Base-by-base conservation (phyloP, 2,113 vertebrate species). In the Hippocampus guttulatus region DNA sequence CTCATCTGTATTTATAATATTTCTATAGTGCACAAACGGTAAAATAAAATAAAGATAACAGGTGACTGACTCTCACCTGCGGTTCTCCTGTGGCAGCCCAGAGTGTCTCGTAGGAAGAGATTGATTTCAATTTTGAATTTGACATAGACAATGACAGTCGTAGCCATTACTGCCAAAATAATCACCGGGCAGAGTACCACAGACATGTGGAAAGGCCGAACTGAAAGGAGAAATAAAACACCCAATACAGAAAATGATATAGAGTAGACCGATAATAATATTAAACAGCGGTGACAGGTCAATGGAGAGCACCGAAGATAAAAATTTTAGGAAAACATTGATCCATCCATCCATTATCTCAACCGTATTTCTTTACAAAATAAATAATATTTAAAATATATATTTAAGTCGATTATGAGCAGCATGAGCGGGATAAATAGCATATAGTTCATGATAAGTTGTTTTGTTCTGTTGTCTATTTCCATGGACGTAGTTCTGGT, bases 51-150 rank as follows among this genome's bases (percentile, higher is more conserved):
- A n/a, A 51, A 62, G 57, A 51, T 6, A 64, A 2, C 4, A 18
- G 60, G 12, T 33, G 1, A 61, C 71, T 47, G 3, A 65, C 15
- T 67, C 76, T 52, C 51, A 92, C 90, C 91, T 81, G 82, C 73
- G 9, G 27, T 12, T 8, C n/a, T 66, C 10, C 67, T 21, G 3
- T 52, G 65, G 49, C 69, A 85, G 5, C 79, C 71, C 21, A 83
- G 73, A 58, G 76, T 74, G 45, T 90, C 75, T 76, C 88, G 77
- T 3, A 88, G 47, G 66, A 88, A 86, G 43, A 90, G 83, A 15
- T 60, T 57, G 67, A 90, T 79, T 20, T 77, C 21, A 12, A 90
- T 75, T 79, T 73, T 88, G 38, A 88, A 79, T 68, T 81, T 81
- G 3, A 81, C 68, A 15, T 82, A 88, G 14, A 85, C 20, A 1